Percentiles rank a stretch among this genome's conserved stretches.
Conservation (phyloP, 2,113 vertebrate genomes). For the Ardeotis arabs region DNA sequence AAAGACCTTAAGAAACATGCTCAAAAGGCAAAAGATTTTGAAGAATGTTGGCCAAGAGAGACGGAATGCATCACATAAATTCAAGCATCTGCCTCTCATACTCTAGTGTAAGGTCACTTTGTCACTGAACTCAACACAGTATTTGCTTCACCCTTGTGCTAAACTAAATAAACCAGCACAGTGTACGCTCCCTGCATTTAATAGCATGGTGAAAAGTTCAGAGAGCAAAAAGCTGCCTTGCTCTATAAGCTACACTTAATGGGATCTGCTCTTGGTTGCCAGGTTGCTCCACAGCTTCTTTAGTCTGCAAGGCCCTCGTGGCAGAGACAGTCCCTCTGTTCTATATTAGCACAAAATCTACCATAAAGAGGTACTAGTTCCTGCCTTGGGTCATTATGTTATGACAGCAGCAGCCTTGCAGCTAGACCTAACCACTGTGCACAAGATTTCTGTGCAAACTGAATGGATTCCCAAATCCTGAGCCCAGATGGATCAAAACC, state of each 20-base stretch:
- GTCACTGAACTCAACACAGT: neutral
- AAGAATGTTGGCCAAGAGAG: neutral
- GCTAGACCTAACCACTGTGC: neutral
- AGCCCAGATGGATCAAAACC: neutral
- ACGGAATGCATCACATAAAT: neutral
- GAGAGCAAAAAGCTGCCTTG: neutral
- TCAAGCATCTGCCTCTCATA: neutral
- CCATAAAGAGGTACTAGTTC: neutral
- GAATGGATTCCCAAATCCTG: neutral
- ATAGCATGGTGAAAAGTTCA: neutral
- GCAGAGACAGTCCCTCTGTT: neutral
- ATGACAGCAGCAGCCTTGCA: neutral
- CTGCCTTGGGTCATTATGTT: neutral
- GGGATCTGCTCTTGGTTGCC: neutral
- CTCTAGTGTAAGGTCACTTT: neutral
- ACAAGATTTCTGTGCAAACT: neutral
- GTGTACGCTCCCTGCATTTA: neutral
- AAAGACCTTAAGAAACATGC: neutral
- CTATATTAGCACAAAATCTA: neutral
- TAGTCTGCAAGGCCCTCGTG: neutral
- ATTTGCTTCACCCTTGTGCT: neutral
- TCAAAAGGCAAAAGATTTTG: neutral
- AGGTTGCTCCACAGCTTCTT: neutral
- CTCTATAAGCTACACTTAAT: neutral
- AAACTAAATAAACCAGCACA: neutral